A percentile compares a stretch with the other conserved stretches of the same genome.
Conservation (phyloP, 2,113 vertebrate species). For the Lichenostomus cassidix region DNA sequence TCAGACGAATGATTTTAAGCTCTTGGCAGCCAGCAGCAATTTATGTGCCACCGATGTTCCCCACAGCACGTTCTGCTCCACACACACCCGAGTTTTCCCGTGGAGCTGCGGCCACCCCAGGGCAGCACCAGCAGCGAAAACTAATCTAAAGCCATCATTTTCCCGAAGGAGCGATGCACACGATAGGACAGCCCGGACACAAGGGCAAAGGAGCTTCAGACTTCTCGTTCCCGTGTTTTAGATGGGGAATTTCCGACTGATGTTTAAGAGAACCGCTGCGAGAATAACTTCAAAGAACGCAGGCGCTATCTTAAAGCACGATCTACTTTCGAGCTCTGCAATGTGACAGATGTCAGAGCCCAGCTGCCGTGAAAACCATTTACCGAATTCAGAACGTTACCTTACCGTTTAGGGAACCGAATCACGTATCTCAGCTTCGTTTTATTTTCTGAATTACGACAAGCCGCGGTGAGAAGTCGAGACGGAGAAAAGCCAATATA, state of each 20-base stretch:
- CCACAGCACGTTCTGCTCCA: fast-evolving
- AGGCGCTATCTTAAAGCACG: neutral
- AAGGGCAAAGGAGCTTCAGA: neutral
- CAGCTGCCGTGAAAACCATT: neutral
- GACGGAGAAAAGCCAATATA: neutral
- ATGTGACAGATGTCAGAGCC: neutral
- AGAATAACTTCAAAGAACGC: neutral
- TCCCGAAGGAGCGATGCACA: neutral
- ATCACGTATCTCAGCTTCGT: neutral
- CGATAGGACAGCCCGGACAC: fast-evolving
- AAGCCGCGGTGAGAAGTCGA: neutral
- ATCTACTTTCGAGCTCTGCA: neutral
- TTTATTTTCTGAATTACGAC: neutral
- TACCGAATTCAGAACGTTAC: neutral
- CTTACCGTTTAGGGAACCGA: neutral
- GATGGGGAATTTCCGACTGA: neutral
- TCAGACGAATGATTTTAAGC: neutral
- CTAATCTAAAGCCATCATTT: neutral
- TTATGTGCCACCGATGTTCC: fast-evolving
- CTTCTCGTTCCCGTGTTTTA: neutral
- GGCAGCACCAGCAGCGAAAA: neutral
- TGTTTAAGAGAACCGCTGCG: neutral
- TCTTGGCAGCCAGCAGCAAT: neutral
- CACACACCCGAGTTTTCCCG: neutral
- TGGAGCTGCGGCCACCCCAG: neutral